Evolutionary conservation across 2,113 vertebrate species (phyloP), one percentile per base, ranked within the genome.

Genomic region (Toxotes chatareus): DNA sequence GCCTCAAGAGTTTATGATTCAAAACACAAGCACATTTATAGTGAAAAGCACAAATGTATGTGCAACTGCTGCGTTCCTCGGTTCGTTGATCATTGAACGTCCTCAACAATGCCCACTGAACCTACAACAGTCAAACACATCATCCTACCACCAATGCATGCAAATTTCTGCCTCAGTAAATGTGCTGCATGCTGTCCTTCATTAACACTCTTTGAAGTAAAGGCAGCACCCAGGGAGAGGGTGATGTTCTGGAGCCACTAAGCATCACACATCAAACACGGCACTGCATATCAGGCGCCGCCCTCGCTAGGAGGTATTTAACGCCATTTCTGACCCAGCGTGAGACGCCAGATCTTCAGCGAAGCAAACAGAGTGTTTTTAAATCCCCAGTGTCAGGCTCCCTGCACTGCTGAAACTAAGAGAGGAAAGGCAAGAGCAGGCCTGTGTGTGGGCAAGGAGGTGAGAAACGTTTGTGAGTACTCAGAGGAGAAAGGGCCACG

Each of bases 361-460:
- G 27, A 69, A 61, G 78, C 73, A 47, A 67, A 40, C 59, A 47
- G 40, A 66, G 32, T 55, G 34, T 42, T 78, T 80, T 78, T 49
- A 67, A 71, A 71, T 42, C 36, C 66, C 84, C 64, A 1, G 19
- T 62, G 71, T 66, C 66, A 60, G 83, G 53, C 38, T 64, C 68
- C 73, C 72, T 21, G 65, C 49, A 53, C 36, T 61, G 19, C 46
- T n/a, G 17, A 49, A 62, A 71, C 36, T 21, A 56, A 64, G 40
- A 63, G 68, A 51, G 56, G 44, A 76, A n/a, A 67, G 63, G 47
- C 76, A 57, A 79, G 70, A 79, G 63, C 63, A n/a, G 75, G 63
- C 62, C 59, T 85, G 83, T 65, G 49, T 85, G 90, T 86, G 72
- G 78, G 88, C 68, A 78, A 69, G 31, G 79, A 80, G 65, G 64